A percentile compares a stretch with the other conserved stretches of the same genome.
Evolutionary conservation across 1,140 invertebrate species (phyloP).

Genomic region (Orchesella cincta): DNA sequence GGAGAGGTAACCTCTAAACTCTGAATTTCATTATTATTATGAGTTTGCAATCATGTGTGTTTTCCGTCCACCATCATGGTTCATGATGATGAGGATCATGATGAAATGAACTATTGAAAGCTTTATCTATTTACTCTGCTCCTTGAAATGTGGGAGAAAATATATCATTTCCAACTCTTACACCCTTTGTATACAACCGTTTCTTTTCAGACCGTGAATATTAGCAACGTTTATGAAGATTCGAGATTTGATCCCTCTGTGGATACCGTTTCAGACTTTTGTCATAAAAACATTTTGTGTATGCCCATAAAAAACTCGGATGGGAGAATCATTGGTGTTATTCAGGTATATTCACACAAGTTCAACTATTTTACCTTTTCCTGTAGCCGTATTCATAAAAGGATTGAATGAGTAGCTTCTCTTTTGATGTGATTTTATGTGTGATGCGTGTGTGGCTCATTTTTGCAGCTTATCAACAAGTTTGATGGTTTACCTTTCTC

Average conservation of each 20-base stretch:
- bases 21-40: slow-evolving; percentile 17
- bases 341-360: slow-evolving; percentile 71
- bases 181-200: not conserved
- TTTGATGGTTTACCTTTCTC: slow-evolving; percentile 84
- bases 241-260: slow-evolving; percentile 84
- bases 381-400: too few relatives aligned
- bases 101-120: too few relatives aligned
- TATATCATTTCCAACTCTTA: not conserved
- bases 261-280: slow-evolving; percentile 74
- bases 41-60: slow-evolving; percentile 28
- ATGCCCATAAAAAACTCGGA: slow-evolving; percentile 91
- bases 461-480: slow-evolving; percentile 78
- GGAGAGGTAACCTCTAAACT: slow-evolving; percentile 70
- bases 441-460: not conserved
- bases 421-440: slow-evolving; percentile 12
- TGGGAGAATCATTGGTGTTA: slow-evolving; percentile 86
- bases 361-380: too few relatives aligned
- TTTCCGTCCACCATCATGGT: not conserved
- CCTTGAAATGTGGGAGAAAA: not conserved
- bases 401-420: too few relatives aligned
- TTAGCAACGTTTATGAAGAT: slow-evolving; percentile 87
- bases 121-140: too few relatives aligned
- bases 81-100: not conserved
- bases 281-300: slow-evolving; percentile 81
- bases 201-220: slow-evolving; percentile 74